phyloP scores from a whole-genome alignment of 2,797 vertebrate species.

The Clarias pachynema region DNA sequence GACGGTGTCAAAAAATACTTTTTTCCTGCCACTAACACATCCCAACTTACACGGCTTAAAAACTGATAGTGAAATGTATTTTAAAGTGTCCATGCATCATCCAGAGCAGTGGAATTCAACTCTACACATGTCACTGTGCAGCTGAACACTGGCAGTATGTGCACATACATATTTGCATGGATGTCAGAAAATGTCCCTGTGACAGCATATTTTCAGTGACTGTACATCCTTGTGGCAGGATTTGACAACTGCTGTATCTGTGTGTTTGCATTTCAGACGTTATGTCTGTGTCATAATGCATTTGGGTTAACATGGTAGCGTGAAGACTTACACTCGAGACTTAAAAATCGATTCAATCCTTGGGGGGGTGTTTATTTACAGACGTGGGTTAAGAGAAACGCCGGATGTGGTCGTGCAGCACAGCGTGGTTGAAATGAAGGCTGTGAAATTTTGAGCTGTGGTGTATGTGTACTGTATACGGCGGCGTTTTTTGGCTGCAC shows the following conservation, averaged over 20 bases:
- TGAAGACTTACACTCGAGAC: slow-evolving; percentile 15
- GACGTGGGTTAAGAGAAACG: background rate
- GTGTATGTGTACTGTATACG: background rate
- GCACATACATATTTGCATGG: background rate
- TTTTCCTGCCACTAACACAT: background rate
- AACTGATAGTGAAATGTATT: too few relatives aligned
- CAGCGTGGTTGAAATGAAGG: slow-evolving; percentile 3
- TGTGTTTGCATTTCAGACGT: slow-evolving; percentile 29
- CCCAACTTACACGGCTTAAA: background rate
- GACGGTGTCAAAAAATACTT: background rate
- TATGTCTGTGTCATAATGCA: slow-evolving; percentile 49
- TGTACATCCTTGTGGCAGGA: background rate
- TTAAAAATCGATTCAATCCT: background rate
- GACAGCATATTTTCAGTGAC: background rate
- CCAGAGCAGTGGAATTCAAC: background rate
- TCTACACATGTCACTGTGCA: background rate
- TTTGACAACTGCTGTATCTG: background rate
- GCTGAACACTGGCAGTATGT: background rate
- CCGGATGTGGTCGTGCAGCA: background rate
- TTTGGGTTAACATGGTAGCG: slow-evolving; percentile 13
- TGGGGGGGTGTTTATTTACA: slow-evolving; percentile 3
- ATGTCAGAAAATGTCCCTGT: background rate
- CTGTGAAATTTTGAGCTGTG: background rate
- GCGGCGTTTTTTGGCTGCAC: background rate
- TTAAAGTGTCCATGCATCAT: background rate